Evolutionary conservation across 1,140 invertebrate genomes (phyloP).

Genomic region (Drosophila auraria): DNA sequence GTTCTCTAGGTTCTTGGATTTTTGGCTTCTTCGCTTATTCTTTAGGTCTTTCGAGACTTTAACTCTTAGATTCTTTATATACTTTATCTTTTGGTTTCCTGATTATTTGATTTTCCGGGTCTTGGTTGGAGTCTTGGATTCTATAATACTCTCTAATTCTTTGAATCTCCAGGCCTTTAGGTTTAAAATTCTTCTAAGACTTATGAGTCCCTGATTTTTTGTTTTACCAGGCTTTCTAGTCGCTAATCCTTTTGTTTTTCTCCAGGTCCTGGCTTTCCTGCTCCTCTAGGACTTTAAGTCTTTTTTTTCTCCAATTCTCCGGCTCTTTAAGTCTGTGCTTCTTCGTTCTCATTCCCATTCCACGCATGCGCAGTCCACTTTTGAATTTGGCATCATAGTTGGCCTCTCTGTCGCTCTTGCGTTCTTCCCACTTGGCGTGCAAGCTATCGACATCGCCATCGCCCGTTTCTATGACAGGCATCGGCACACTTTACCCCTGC

Average conservation of each 20-base stretch:
- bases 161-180: background rate
- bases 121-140: too few relatives aligned
- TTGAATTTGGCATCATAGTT: slow-evolving; percentile 76
- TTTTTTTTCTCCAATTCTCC: slow-evolving; percentile 7
- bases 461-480: slow-evolving; percentile 61
- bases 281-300: background rate
- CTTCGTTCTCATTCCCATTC: slow-evolving; percentile 72
- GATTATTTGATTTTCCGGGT: too few relatives aligned
- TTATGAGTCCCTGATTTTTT: too few relatives aligned
- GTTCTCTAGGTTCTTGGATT: background rate
- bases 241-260: background rate
- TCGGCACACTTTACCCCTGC: slow-evolving; percentile 56
- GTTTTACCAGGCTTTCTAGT: too few relatives aligned
- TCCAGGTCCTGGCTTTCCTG: too few relatives aligned
- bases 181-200: background rate
- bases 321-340: slow-evolving; percentile 2
- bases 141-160: background rate
- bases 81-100: too few relatives aligned
- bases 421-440: slow-evolving; percentile 65
- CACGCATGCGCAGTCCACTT: slow-evolving; percentile 77
- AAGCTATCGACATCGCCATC: slow-evolving; percentile 64
- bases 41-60: background rate
- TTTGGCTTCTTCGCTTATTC: background rate
- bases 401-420: slow-evolving; percentile 31
- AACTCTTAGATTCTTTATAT: too few relatives aligned